A percentile compares a stretch with the other conserved stretches of the same genome.
phyloP scores from a whole-genome alignment of 2,113 vertebrate genomes.

The Sula dactylatra region DNA sequence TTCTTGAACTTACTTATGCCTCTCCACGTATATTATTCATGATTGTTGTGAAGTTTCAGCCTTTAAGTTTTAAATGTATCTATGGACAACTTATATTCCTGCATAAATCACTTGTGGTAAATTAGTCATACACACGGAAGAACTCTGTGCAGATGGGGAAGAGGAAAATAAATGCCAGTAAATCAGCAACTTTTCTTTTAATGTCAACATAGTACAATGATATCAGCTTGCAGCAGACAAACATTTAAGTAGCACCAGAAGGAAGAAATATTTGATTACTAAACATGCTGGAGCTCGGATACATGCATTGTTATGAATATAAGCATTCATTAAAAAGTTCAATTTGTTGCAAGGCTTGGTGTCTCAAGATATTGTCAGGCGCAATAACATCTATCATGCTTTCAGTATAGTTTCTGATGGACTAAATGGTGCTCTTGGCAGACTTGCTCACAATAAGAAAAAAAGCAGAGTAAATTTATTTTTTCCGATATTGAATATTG shows the following conservation, averaged over 20 bases:
- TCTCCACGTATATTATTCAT: background rate
- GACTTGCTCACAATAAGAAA: background rate
- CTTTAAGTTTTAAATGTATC: background rate
- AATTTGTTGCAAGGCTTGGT: background rate
- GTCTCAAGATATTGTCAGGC: background rate
- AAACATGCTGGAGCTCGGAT: background rate
- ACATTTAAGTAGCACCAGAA: background rate
- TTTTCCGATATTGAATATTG: background rate
- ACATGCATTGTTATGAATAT: background rate
- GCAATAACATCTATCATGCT: background rate
- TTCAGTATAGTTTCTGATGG: background rate
- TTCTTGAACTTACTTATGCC: background rate
- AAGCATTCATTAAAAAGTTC: slow-evolving; percentile 9
- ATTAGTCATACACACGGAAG: background rate
- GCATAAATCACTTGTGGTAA: background rate
- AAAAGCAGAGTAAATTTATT: background rate
- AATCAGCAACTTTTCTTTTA: background rate
- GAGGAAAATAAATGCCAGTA: background rate
- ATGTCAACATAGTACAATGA: background rate
- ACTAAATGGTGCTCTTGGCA: background rate
- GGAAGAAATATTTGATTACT: slow-evolving; percentile 3
- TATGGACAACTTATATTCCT: background rate
- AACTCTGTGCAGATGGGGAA: background rate
- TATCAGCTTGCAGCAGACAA: background rate
- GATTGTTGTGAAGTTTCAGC: background rate